Base-by-base conservation (phyloP, 2,113 vertebrate genomes). In the Dromaius novaehollandiae region DNA sequence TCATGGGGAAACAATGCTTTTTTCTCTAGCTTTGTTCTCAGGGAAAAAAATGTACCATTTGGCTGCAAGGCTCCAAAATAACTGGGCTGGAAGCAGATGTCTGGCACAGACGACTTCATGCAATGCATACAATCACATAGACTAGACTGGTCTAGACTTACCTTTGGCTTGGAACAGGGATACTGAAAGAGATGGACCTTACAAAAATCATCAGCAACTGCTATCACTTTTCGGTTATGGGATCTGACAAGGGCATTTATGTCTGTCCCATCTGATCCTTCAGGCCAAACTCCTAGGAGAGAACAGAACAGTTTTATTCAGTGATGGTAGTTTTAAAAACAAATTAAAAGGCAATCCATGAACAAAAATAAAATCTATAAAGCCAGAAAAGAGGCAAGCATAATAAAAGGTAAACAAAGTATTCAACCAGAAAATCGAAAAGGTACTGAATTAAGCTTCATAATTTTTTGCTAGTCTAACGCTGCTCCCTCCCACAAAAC, bases 111-210 rank as follows among this genome's bases (percentile, higher is more conserved):
- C 80, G 75, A 38, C 58, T 69, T 84, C 60, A 71, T 9, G 34
- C 30, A 88, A 6, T 8, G 20, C 32, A 82, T 87, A 85, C 46
- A 82, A 74, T 64, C 25, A 73, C 17, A 32, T 3, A 74, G 60
- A 91, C 71, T 28, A 80, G 64, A 34, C 64, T 15, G 40, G 46
- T 69, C 69, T 81, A 90, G 89, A 78, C 97, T 96, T 92, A 99
- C 99, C 99, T 99, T 99, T 95, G 98, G 95, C 78, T 98, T 99
- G 92, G 99, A 99, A 97, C 99, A 99, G 42, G 99, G 99, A 95
- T 99, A 99, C 88, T 99, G 98, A 96, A 99, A 99, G 91, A 99
- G 98, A 92, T 99, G 99, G 86, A 99, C 99, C 98, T 99, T 99
- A 97, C 99, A 99, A 96, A 99, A 99, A 96, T 99, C 99, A 75